Conservation (phyloP, 2,113 vertebrate genomes). For the Nothobranchius kuhntae region DNA sequence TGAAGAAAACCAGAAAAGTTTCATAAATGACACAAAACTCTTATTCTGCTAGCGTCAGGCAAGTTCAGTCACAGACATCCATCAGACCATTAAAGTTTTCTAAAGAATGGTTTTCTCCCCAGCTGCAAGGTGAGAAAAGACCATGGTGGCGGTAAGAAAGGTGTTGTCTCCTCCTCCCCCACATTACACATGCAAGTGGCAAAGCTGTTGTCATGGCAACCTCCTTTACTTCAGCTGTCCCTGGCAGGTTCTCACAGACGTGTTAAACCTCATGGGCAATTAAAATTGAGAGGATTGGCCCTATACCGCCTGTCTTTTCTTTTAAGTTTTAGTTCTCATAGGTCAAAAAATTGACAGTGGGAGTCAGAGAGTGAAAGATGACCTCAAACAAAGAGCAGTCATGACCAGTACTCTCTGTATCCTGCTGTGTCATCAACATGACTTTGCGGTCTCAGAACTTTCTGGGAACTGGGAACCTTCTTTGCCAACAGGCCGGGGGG, state of each 20-base stretch:
- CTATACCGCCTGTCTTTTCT: conserved; percentile 28
- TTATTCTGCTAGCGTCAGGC: not conserved
- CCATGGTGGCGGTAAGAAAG: conserved; percentile 16
- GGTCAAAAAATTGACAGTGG: not conserved
- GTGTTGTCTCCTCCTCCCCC: conserved; percentile 19
- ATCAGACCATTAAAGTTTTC: conserved; percentile 25
- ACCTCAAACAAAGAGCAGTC: conserved; percentile 33
- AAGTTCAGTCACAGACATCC: conserved; percentile 30
- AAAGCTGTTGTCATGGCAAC: conserved; percentile 64
- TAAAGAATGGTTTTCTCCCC: conserved; percentile 17
- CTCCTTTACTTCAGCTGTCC: conserved; percentile 31
- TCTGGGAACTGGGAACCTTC: conserved; percentile 36
- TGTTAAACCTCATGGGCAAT: conserved; percentile 59
- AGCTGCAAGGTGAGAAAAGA: conserved; percentile 50
- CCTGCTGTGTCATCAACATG: conserved; percentile 66
- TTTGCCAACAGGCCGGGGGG: conserved; percentile 55
- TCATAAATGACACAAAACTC: conserved; percentile 2
- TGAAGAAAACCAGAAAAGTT: not conserved
- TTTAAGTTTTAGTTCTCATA: conserved; percentile 15
- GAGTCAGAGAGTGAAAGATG: conserved; percentile 9
- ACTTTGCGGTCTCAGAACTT: conserved; percentile 5
- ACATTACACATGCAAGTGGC: conserved; percentile 29
- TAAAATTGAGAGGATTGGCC: conserved; percentile 62
- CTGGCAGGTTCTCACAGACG: conserved; percentile 50
- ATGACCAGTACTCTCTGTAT: conserved; percentile 52